A percentile compares a stretch with the other conserved stretches of the same genome.
Conservation (phyloP, 1,140 invertebrate genomes). For the Drosophila busckii region DNA sequence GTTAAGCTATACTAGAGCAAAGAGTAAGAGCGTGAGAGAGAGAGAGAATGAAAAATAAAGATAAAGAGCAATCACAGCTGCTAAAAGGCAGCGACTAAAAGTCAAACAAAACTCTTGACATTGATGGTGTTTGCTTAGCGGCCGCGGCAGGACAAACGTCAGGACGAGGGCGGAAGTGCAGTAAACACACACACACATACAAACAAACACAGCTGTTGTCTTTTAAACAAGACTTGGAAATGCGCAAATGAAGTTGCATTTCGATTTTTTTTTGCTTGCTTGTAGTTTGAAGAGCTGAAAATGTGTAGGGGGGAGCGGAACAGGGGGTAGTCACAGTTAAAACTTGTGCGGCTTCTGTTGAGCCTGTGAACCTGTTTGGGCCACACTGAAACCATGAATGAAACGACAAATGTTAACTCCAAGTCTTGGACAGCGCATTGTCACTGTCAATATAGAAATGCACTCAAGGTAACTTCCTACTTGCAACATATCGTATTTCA, state of each 20-base stretch:
- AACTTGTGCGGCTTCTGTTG: slow-evolving; percentile 73
- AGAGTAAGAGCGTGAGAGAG: neutral
- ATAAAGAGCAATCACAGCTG: slow-evolving; percentile 47
- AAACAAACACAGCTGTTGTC: slow-evolving; percentile 51
- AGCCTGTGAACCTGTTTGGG: slow-evolving; percentile 71
- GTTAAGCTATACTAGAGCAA: neutral
- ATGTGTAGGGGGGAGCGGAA: neutral
- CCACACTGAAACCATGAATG: slow-evolving; percentile 64
- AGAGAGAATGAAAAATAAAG: neutral
- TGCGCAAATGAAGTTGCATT: slow-evolving; percentile 35
- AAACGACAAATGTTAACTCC: slow-evolving; percentile 36
- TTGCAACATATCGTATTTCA: slow-evolving; percentile 63
- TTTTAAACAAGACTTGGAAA: slow-evolving; percentile 19
- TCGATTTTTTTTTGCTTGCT: slow-evolving; percentile 9
- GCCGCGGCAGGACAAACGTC: neutral
- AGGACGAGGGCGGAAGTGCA: slow-evolving; percentile 28
- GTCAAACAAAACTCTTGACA: slow-evolving; percentile 64
- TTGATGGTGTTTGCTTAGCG: slow-evolving; percentile 43
- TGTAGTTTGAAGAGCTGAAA: slow-evolving; percentile 7
- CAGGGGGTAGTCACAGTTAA: slow-evolving; percentile 24
- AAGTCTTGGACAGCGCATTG: slow-evolving; percentile 47
- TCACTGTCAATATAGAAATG: slow-evolving; percentile 74
- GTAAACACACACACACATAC: slow-evolving; percentile 8
- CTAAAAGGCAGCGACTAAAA: slow-evolving; percentile 35
- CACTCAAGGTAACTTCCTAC: slow-evolving; percentile 76